A percentile compares a stretch with the other conserved stretches of the same genome.
phyloP scores from a whole-genome alignment of 2,888 invertebrate species.

The Drosophila kanekoi region DNA sequence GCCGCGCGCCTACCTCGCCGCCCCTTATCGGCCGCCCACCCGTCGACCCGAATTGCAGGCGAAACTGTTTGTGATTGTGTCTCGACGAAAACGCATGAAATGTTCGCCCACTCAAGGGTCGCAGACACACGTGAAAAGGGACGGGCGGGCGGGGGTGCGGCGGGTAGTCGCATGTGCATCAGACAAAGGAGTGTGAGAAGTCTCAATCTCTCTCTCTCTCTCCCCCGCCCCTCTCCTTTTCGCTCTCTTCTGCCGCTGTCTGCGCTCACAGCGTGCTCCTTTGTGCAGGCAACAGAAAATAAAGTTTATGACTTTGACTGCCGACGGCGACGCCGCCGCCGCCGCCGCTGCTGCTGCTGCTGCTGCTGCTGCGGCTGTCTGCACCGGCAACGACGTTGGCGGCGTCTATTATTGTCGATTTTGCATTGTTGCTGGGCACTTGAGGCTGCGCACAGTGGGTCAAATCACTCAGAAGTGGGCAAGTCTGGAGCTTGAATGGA shows the following conservation, averaged over 20 bases:
- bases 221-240: constrained; percentile 9
- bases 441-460: constrained; percentile 51
- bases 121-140: constrained; percentile 56
- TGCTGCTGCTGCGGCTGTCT: constrained; percentile 53
- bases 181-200: constrained; percentile 51
- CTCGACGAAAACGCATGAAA: constrained; percentile 79
- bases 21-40: background rate
- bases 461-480: constrained; percentile 8
- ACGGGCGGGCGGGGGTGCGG: background rate
- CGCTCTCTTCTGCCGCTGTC: constrained; percentile 10
- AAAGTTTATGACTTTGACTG: constrained; percentile 80
- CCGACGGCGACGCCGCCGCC: constrained; percentile 56
- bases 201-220: constrained; percentile 30
- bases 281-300: constrained; percentile 81
- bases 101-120: constrained; percentile 72
- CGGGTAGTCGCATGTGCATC: constrained; percentile 69
- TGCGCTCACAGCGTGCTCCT: constrained; percentile 61
- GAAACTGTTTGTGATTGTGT: constrained; percentile 67
- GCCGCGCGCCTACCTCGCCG: background rate
- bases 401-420: constrained; percentile 73
- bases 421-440: constrained; percentile 64
- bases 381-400: constrained; percentile 66
- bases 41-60: constrained; percentile 55
- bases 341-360: background rate
- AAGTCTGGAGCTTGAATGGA: background rate